Evolutionary conservation across 2,797 vertebrate species (phyloP).

Genomic region (Coregonus suidteri): DNA sequence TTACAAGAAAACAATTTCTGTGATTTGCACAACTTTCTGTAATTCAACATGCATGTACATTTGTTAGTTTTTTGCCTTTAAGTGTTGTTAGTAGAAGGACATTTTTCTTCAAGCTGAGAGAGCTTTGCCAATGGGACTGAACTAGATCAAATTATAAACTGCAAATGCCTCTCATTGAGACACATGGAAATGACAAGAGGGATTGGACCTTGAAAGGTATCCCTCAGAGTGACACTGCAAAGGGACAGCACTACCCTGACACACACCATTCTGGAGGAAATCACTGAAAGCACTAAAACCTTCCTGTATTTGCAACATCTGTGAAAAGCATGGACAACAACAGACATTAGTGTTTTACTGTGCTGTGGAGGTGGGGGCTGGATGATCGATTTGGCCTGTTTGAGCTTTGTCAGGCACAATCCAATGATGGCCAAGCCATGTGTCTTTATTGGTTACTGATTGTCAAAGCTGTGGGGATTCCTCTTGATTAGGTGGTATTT

Average conservation of each 20-base stretch:
- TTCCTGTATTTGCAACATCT: neutral
- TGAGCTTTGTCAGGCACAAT: neutral
- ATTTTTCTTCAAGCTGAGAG: neutral
- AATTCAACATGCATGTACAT: neutral
- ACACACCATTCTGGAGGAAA: neutral
- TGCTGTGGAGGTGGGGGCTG: neutral
- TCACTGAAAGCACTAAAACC: neutral
- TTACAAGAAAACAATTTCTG: neutral
- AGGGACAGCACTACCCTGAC: neutral
- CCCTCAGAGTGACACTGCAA: neutral
- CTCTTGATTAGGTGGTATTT: neutral
- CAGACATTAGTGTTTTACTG: neutral
- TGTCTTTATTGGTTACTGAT: neutral
- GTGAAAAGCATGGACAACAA: neutral
- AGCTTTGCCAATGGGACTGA: neutral
- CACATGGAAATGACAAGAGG: neutral
- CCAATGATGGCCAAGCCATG: neutral
- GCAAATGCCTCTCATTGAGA: neutral
- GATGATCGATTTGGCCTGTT: neutral
- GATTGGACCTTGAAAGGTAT: constrained; percentile 1
- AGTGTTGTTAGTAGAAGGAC: constrained; percentile 3
- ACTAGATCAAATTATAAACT: constrained; percentile 1
- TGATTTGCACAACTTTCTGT: constrained; percentile 11
- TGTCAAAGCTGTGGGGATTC: neutral
- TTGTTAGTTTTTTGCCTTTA: neutral